Conservation (phyloP, 2,113 vertebrate species). For the Trichechus manatus region DNA sequence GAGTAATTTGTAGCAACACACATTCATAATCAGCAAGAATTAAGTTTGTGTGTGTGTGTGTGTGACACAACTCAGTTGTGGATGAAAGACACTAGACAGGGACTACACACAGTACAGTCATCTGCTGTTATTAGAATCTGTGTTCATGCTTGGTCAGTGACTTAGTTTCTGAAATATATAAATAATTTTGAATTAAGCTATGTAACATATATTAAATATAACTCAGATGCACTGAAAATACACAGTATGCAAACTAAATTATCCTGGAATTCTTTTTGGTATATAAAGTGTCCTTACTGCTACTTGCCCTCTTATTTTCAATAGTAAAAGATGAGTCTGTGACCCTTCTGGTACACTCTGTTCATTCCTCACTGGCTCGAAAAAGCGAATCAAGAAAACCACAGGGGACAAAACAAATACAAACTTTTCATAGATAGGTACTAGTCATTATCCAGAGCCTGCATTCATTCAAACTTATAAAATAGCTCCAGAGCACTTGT, state of each 20-base stretch:
- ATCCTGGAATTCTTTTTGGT: constrained; percentile 73
- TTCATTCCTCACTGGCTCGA: constrained; percentile 78
- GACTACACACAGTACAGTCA: constrained; percentile 78
- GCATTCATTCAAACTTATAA: constrained; percentile 75
- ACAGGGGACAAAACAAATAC: constrained; percentile 75
- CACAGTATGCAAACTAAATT: constrained; percentile 60
- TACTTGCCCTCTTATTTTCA: constrained; percentile 75
- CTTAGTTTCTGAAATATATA: constrained; percentile 86
- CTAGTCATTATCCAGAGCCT: constrained; percentile 82
- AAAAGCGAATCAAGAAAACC: constrained; percentile 72
- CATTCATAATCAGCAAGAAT: constrained; percentile 82
- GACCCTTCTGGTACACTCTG: constrained; percentile 77
- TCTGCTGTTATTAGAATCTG: constrained; percentile 82
- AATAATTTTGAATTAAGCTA: constrained; percentile 78
- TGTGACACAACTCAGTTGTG: constrained; percentile 73
- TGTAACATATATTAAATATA: not conserved
- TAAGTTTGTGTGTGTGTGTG: constrained; percentile 72
- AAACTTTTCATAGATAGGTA: constrained; percentile 80
- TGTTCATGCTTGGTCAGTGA: constrained; percentile 77
- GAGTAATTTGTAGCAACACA: constrained; percentile 84
- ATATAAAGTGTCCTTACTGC: constrained; percentile 65
- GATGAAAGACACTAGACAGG: constrained; percentile 77
- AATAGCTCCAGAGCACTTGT: constrained; percentile 76
- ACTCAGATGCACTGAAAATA: not conserved
- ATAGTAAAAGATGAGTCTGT: constrained; percentile 75